Percentiles rank a stretch among this genome's conserved stretches.
Evolutionary conservation across 2,113 vertebrate species (phyloP).

Genomic region (Phaethornis superciliosus): DNA sequence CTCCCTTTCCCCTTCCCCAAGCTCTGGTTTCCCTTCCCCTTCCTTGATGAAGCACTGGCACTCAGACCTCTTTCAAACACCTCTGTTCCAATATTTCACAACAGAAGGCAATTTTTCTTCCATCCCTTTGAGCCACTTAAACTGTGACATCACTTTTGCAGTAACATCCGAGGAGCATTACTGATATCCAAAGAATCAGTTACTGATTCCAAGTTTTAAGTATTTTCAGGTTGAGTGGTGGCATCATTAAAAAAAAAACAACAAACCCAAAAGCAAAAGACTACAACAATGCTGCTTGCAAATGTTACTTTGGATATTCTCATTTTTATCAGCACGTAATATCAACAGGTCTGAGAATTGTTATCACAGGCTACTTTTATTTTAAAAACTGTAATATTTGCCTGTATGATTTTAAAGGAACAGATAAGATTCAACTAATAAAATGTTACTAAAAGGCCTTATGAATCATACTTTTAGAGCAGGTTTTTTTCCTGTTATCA

Average conservation of each 20-base stretch:
- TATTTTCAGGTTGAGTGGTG: background rate
- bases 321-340: background rate
- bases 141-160: background rate
- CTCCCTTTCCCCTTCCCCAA: background rate
- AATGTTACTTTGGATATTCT: background rate
- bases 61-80: background rate
- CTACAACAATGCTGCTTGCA: background rate
- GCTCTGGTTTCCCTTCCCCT: background rate
- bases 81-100: background rate
- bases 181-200: background rate
- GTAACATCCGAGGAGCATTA: background rate
- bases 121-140: background rate
- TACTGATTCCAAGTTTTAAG: background rate
- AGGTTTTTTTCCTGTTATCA: background rate
- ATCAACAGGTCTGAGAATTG: background rate
- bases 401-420: background rate
- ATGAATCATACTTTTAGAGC: background rate
- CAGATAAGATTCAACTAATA: background rate
- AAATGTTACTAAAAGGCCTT: background rate
- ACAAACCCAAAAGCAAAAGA: too few relatives aligned
- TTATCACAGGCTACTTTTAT: background rate
- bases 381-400: background rate
- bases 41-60: background rate
- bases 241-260: background rate
- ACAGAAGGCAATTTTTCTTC: background rate